A percentile compares a stretch with the other conserved stretches of the same genome.
Conservation (phyloP, 1,140 invertebrate species). For the Drosophila nikananu region DNA sequence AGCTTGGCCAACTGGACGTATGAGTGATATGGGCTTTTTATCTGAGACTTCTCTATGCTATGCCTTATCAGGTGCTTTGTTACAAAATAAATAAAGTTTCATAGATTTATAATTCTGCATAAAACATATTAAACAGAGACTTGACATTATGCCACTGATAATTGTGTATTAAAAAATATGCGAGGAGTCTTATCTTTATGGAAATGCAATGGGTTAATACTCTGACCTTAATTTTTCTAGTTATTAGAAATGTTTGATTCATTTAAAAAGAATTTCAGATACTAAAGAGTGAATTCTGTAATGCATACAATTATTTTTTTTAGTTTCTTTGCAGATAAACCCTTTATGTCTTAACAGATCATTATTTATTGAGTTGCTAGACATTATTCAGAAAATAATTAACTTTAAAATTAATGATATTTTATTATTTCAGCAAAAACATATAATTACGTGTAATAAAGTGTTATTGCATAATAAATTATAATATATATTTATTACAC, state of each 20-base stretch:
- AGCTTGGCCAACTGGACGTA: conserved; percentile 49
- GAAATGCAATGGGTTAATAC: neutral
- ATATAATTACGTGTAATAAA: no score
- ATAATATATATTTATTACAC: no score
- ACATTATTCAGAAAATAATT: no score
- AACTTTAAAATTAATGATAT: no score
- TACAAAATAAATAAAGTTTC: conserved; percentile 16
- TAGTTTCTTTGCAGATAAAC: no score
- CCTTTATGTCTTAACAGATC: no score
- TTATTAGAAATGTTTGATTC: neutral
- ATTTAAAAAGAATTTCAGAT: neutral
- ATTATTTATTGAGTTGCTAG: no score
- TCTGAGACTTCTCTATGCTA: conserved; percentile 17
- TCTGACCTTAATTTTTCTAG: neutral
- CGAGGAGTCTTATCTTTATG: neutral
- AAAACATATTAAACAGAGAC: neutral
- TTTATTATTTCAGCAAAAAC: no score
- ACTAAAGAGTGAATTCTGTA: neutral
- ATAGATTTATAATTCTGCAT: conserved; percentile 14
- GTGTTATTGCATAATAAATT: no score
- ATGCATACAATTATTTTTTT: neutral
- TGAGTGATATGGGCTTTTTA: conserved; percentile 38
- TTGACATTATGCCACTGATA: neutral
- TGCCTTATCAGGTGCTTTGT: conserved; percentile 8
- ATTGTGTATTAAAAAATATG: no score